A percentile compares a stretch with the other conserved stretches of the same genome.
These are phyloP conservation scores for Halictus ligatus DNA, from an alignment of 2,888 invertebrate species.

Conservation along the genomic window DNA sequence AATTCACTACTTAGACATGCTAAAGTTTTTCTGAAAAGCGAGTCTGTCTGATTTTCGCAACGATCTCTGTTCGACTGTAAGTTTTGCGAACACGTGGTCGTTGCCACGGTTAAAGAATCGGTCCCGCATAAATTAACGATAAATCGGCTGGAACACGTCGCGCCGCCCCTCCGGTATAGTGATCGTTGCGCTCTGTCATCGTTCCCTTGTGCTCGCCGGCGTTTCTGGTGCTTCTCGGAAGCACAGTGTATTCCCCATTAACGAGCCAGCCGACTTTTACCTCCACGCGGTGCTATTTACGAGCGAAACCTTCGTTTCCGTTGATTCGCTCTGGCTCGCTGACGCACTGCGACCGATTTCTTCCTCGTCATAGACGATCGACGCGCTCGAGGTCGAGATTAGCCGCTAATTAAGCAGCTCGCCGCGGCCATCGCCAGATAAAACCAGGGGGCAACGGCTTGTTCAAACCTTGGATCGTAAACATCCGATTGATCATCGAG, in stretches of 20 bases:
- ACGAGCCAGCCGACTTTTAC: constrained; percentile 57
- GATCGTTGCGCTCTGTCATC: constrained; percentile 40
- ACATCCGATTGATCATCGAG: constrained; percentile 48
- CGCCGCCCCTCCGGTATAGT: constrained; percentile 17
- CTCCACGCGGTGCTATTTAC: constrained; percentile 35
- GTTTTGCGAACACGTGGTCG: background rate
- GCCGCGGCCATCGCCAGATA: constrained; percentile 63
- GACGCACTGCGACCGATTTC: constrained; percentile 46
- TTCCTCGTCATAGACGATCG: constrained; percentile 37
- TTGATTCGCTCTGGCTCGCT: background rate
- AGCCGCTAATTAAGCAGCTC: constrained; percentile 64
- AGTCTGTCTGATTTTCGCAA: background rate
- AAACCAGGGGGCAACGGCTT: constrained; percentile 68
- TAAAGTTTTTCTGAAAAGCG: background rate
- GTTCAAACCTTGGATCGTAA: constrained; percentile 54
- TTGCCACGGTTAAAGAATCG: background rate
- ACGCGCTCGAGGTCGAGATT: constrained; percentile 45
- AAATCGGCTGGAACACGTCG: constrained; percentile 17
- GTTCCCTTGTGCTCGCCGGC: constrained; percentile 12
- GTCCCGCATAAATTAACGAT: background rate
- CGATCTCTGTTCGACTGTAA: background rate
- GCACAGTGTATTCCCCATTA: constrained; percentile 43
- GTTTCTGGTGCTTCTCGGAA: constrained; percentile 35
- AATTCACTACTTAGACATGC: too few relatives aligned
- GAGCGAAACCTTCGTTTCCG: constrained; percentile 47